Percentiles rank a stretch among this genome's conserved stretches.
Conservation (phyloP, 2,797 vertebrate genomes). For the Botia almorhae region DNA sequence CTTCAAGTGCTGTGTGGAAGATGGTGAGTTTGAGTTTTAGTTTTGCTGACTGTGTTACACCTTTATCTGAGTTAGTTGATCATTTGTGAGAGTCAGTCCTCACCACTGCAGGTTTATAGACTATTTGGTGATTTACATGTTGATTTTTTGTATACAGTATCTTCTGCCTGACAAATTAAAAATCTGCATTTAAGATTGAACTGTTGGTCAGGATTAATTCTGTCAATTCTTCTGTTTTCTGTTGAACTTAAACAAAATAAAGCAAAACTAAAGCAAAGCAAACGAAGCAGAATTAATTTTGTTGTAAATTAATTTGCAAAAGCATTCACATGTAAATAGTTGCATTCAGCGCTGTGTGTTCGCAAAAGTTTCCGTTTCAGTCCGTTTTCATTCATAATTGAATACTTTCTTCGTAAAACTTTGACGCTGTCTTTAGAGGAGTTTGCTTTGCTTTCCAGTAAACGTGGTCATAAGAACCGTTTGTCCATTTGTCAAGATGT, state of each 20-base stretch:
- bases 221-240: neutral
- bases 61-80: neutral
- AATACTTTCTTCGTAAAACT: neutral
- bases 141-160: neutral
- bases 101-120: slow-evolving; percentile 1
- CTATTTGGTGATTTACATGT: slow-evolving; percentile 25
- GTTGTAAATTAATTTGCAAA: neutral
- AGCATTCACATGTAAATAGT: neutral
- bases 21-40: slow-evolving; percentile 11
- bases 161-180: neutral
- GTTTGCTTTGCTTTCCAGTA: slow-evolving; percentile 1
- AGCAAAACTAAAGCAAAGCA: too few species aligned
- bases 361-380: too few species aligned
- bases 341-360: neutral
- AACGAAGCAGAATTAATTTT: neutral
- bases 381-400: neutral
- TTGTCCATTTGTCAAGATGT: slow-evolving; percentile 25
- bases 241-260: neutral
- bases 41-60: slow-evolving; percentile 11
- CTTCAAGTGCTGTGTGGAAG: neutral
- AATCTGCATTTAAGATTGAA: neutral
- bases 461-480: slow-evolving; percentile 11
- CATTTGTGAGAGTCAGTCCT: neutral
- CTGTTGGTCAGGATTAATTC: neutral
- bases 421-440: neutral